These are phyloP conservation scores for Aulostomus chinensis DNA, from an alignment of 2,797 vertebrate species.

Conservation along the genomic window DNA sequence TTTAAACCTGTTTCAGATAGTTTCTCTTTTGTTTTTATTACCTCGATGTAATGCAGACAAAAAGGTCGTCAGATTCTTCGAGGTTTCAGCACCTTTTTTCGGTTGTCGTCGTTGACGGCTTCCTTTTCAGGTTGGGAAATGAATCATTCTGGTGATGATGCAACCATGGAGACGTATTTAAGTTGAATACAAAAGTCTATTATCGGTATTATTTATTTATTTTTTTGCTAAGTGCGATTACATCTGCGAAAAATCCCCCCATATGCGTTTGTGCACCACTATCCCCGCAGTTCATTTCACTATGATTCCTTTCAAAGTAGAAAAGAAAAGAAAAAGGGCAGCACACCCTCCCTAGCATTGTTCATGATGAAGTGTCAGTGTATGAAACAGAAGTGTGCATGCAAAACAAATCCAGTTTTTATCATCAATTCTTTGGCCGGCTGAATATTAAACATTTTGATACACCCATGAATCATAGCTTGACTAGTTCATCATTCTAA, in stretches of 20 bases:
- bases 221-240: no score
- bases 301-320: background rate
- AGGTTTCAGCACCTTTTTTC: no score
- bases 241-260: no score
- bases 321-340: background rate
- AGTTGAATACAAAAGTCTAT: background rate
- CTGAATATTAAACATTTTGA: constrained; percentile 50
- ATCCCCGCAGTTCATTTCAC: constrained; percentile 1
- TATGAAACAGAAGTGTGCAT: constrained; percentile 8
- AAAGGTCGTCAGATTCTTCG: background rate
- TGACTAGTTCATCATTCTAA: no score
- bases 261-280: no score
- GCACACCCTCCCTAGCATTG: background rate
- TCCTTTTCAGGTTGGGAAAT: constrained; percentile 1
- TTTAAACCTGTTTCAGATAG: no score
- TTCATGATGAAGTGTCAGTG: constrained; percentile 4
- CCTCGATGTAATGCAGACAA: constrained; percentile 2
- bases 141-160: constrained; percentile 5
- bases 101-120: background rate
- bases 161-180: background rate
- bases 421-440: constrained; percentile 23
- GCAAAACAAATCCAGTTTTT: constrained; percentile 8
- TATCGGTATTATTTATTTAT: no score
- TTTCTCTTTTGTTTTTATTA: constrained; percentile 5
- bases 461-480: no score